Percentiles rank a stretch among this genome's conserved stretches.
Conservation (phyloP, 2,113 vertebrate genomes). For the Cephalopholis sonnerati region DNA sequence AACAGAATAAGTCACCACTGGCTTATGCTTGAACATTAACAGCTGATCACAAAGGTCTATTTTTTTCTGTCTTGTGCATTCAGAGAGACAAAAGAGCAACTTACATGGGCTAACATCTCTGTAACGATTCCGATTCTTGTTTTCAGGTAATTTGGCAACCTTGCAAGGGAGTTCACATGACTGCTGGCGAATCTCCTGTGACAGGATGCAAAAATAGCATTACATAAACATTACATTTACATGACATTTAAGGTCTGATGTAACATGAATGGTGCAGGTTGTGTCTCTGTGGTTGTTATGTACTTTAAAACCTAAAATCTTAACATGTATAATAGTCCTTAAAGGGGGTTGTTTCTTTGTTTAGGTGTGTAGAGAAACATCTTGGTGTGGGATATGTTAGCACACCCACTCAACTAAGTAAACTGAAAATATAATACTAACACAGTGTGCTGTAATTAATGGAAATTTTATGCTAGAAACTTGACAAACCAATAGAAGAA, state of each 20-base stretch:
- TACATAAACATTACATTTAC: background rate
- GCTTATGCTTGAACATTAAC: slow-evolving; percentile 15
- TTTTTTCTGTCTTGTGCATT: background rate
- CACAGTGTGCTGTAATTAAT: background rate
- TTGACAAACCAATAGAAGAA: background rate
- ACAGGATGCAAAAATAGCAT: slow-evolving; percentile 27
- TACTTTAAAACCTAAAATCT: background rate
- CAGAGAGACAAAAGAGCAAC: slow-evolving; percentile 71
- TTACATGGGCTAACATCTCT: slow-evolving; percentile 99
- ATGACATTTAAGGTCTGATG: background rate
- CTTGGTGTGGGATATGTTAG: background rate
- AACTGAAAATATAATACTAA: background rate
- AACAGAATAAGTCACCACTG: background rate
- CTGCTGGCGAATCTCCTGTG: slow-evolving; percentile 94
- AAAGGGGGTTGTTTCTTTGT: background rate
- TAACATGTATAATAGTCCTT: background rate
- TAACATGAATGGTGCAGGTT: background rate
- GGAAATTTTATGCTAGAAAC: background rate
- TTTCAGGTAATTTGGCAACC: slow-evolving; percentile 95
- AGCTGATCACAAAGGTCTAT: slow-evolving; percentile 8
- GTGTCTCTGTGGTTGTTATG: background rate
- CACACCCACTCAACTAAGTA: background rate
- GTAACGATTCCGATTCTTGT: slow-evolving; percentile 98
- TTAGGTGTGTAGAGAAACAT: no score
- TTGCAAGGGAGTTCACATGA: slow-evolving; percentile 97